Evolutionary conservation across 2,113 vertebrate genomes (phyloP), one percentile per base, ranked within the genome.

Genomic region (Hypomesus transpacificus): DNA sequence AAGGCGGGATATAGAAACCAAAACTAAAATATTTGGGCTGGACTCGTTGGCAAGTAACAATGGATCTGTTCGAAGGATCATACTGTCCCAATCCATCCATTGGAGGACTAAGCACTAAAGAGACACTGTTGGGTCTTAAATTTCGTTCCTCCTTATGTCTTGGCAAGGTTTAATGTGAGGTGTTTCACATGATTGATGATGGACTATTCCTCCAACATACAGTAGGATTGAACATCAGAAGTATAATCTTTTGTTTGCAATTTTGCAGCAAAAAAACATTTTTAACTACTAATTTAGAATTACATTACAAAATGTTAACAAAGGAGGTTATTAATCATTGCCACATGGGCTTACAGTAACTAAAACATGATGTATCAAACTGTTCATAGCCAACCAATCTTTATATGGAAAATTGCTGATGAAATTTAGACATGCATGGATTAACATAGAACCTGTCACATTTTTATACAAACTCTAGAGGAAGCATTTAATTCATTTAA

Each of bases 131-230:
- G 77, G 74, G 76, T 77, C 80, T 88, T 77, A 75, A 79, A 80
- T 84, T 79, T 82, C 84, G 39, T 79, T 73, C 62, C 73, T 60
- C 61, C 51, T 24, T 28, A 31, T 69, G 50, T 52, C 50, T 46
- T 53, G 18, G 66, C 17, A 46, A 26, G 61, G 70, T 71, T 57
- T 8, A 31, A 69, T 31, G 51, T 65, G 75, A 82, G 85, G 72
- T 78, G 74, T 74, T 66, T 75, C 68, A 54, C 66, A 82, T 87
- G 88, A 89, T 84, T 87, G 85, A 90, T 86, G 86, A 84, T 76
- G 78, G 46, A 3, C 22, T 68, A 78, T 85, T 86, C 77, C 82
- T 46, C 9, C 39, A 46, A 46, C 39, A 46, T 46, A 46, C 7
- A 46, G 39, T 11, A 46, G 39, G 39, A 11, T 46, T 13, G 7